Evolutionary conservation across 2,797 vertebrate genomes (phyloP).

Genomic region (Cirrhinus mrigala): DNA sequence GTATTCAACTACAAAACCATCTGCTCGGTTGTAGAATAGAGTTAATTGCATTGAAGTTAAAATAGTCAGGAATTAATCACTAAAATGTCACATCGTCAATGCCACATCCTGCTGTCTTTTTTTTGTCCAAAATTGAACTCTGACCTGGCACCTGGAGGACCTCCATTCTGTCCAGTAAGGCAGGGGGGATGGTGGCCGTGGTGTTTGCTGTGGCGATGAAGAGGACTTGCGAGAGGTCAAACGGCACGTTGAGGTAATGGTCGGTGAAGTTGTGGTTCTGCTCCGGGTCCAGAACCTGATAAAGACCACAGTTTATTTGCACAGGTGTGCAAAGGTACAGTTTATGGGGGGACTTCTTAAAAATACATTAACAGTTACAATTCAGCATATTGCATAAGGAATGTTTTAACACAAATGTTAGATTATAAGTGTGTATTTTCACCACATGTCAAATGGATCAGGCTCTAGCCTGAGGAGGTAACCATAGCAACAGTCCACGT

Average conservation of each 20-base stretch:
- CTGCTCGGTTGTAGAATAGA: slow-evolving; percentile 23
- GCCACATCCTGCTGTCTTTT: neutral
- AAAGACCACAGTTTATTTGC: neutral
- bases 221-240: slow-evolving; percentile 98
- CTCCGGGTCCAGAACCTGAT: slow-evolving; percentile 94
- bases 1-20: slow-evolving; percentile 37
- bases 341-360: neutral
- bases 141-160: slow-evolving; percentile 95
- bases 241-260: slow-evolving; percentile 96
- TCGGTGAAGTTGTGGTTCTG: slow-evolving; percentile 98
- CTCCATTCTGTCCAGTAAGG: slow-evolving; percentile 96
- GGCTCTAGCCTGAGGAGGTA: neutral
- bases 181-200: slow-evolving; percentile 91
- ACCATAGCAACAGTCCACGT: slow-evolving; percentile 29
- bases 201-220: slow-evolving; percentile 98
- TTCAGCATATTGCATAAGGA: neutral
- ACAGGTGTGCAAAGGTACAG: neutral
- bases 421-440: neutral
- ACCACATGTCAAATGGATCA: neutral
- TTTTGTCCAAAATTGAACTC: slow-evolving; percentile 51
- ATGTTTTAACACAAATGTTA: neutral
- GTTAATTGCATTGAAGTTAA: slow-evolving; percentile 20
- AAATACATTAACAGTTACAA: neutral
- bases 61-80: slow-evolving; percentile 41
- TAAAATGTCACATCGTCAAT: slow-evolving; percentile 13